Base-by-base conservation (phyloP, 2,888 invertebrate genomes). In the Habroteleia sp. region DNA sequence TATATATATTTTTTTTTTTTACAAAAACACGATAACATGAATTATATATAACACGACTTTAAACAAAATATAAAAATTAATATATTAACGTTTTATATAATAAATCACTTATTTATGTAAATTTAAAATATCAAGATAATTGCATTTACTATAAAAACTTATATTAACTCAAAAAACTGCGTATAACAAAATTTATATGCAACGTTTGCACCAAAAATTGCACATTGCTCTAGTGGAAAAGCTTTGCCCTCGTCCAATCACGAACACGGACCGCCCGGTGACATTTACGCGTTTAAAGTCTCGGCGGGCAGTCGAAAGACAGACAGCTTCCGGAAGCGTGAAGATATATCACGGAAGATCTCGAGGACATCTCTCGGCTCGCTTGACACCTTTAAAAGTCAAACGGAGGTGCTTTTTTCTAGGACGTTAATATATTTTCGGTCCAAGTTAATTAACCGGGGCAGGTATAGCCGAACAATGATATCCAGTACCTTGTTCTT, bases 311-410 rank as follows among this genome's bases (percentile, higher is more conserved):
- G 56, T 42, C 42, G 42, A 16, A 69, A 86, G 84, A 86, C 82
- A 81, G 81, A 85, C 84, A 85, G 84, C 86, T 88, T 87, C 86
- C 87, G 88, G 88, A 87, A 86, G 82, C 84, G 81, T 77, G 76
- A 79, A 87, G 84, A 87, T 87, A 82, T 83, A 86, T 85, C 85
- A 78, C 73, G 33, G 44, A 76, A 79, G 54, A 74, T 72, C 72
- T 72, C 72, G 74, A 74, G 74, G 72, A 77, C 65, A 68, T 68
- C 71, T n/a, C n/a, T 74, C 14, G 6, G 31, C 27, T 31, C 23
- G 39, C 29, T 66, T 63, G 77, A 63, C 74, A 77, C 71, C 69
- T 60, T 60, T 37, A 46, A 56, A 10, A 27, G 23, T 31, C 54
- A 14, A 56, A 39, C 31, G 27, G 1, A 29, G 16, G 31, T 29